A percentile compares a stretch with the other conserved stretches of the same genome.
Evolutionary conservation across 2,888 invertebrate species (phyloP).

Genomic region (Heliconius ethilla): DNA sequence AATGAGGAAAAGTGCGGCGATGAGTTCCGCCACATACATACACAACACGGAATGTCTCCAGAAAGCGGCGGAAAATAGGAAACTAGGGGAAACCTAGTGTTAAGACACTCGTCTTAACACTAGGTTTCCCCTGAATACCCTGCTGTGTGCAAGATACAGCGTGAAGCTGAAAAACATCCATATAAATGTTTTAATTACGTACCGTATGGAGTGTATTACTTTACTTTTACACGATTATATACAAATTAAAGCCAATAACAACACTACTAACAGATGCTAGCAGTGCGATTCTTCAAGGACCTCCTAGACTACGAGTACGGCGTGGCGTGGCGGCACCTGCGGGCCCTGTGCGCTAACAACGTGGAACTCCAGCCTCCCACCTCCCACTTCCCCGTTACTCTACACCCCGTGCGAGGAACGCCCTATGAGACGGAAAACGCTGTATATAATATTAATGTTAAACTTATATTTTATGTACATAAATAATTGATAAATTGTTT

Average conservation of each 20-base stretch:
- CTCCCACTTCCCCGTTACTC: constrained; percentile 51
- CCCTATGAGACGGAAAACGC: constrained; percentile 57
- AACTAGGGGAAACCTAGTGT: too few relatives aligned
- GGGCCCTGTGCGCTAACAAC: constrained; percentile 60
- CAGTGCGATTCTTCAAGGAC: constrained; percentile 78
- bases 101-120: too few relatives aligned
- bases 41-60: too few relatives aligned
- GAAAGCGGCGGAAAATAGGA: too few relatives aligned
- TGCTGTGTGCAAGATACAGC: too few relatives aligned
- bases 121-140: too few relatives aligned
- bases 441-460: constrained; percentile 60
- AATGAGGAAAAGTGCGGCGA: too few relatives aligned
- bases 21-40: too few relatives aligned
- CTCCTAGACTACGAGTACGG: constrained; percentile 75
- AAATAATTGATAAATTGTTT: constrained; percentile 24
- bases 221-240: not conserved
- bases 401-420: constrained; percentile 58
- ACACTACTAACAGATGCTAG: constrained; percentile 67
- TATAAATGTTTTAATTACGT: too few relatives aligned
- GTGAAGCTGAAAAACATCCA: too few relatives aligned
- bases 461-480: constrained; percentile 57
- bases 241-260: not conserved
- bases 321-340: constrained; percentile 64
- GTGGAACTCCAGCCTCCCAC: constrained; percentile 52
- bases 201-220: not conserved